A percentile compares a stretch with the other conserved stretches of the same genome.
Conservation (phyloP, 2,888 invertebrate species). For the Acanthoscelides obtectus region DNA sequence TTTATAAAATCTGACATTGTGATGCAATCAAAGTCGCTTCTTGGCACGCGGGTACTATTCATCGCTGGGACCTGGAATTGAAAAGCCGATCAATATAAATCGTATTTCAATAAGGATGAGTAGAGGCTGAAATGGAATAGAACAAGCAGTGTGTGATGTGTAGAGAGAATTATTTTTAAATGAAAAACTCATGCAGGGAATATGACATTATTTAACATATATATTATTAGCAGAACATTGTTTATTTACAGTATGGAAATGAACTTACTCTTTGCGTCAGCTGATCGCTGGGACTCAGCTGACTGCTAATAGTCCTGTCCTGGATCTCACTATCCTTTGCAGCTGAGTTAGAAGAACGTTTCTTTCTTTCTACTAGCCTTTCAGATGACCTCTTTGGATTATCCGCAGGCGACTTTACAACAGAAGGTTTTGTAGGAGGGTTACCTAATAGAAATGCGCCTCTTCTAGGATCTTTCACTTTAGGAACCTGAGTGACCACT, state of each 20-base stretch:
- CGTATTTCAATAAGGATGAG: too few species aligned
- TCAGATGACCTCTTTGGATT: background rate
- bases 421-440: constrained; percentile 38
- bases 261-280: background rate
- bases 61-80: background rate
- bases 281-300: constrained; percentile 9
- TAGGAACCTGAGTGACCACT: background rate
- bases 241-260: too few species aligned
- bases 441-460: constrained; percentile 34
- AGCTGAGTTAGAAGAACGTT: background rate
- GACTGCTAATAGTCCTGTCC: constrained; percentile 16
- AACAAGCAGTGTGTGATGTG: too few species aligned
- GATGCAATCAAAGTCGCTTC: background rate
- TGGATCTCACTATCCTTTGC: constrained; percentile 9
- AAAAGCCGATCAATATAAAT: too few species aligned
- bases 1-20: background rate
- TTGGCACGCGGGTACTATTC: background rate
- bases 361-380: background rate
- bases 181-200: too few species aligned
- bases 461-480: background rate
- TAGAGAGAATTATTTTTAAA: too few species aligned
- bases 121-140: too few species aligned
- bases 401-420: constrained; percentile 10
- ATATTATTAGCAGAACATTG: too few species aligned
- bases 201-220: too few species aligned